A percentile compares a stretch with the other conserved stretches of the same genome.
Conservation (phyloP, 2,797 vertebrate species). For the Eleutherodactylus coqui region DNA sequence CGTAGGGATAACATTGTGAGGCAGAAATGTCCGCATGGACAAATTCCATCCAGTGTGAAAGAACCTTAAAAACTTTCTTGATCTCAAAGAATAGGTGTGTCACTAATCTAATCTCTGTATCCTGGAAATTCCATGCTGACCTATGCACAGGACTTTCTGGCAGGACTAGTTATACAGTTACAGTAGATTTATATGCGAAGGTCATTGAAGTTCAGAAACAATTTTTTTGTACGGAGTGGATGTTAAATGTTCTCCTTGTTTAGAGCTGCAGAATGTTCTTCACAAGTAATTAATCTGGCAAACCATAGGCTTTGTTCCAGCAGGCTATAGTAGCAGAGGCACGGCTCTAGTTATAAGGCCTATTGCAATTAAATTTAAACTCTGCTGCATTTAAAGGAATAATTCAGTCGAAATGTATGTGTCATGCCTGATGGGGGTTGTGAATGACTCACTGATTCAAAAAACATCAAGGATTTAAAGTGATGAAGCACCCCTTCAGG, state of each 20-base stretch:
- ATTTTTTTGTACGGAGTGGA: neutral
- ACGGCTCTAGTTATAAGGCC: no score
- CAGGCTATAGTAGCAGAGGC: no score
- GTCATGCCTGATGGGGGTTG: neutral
- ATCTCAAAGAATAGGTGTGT: neutral
- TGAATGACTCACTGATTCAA: no score
- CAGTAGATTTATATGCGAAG: neutral
- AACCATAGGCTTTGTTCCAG: neutral
- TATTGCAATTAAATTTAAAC: neutral
- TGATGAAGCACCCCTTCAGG: no score
- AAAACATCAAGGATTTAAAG: no score
- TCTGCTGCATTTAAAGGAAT: neutral
- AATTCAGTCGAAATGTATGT: neutral
- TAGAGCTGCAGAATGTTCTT: neutral
- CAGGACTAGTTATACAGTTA: neutral
- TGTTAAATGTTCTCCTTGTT: neutral
- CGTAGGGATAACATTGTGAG: no score
- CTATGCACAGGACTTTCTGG: no score
- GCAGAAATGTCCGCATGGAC: no score
- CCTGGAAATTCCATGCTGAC: neutral
- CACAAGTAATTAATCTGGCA: neutral
- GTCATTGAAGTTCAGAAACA: neutral
- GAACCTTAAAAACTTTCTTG: no score
- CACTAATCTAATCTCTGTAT: neutral
- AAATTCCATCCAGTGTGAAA: no score